phyloP scores from a whole-genome alignment of 2,888 invertebrate species.

The Eristalis arbustorum region DNA sequence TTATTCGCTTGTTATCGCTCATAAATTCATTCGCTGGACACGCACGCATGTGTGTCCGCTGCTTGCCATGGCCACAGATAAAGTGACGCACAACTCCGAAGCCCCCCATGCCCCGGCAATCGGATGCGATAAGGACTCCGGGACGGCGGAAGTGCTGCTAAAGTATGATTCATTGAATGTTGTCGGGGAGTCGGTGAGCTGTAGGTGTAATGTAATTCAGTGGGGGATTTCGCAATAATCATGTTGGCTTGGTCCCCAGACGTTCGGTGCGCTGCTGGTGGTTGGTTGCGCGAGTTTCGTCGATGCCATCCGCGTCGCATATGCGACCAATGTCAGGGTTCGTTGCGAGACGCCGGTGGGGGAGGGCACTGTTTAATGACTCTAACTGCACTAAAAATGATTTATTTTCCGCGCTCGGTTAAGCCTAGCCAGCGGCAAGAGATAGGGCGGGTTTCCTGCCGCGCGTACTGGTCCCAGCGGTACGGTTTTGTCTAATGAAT shows the following conservation, averaged over 20 bases:
- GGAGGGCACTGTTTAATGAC: neutral
- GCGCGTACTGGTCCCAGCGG: neutral
- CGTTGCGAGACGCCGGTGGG: neutral
- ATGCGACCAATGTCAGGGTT: conserved; percentile 50
- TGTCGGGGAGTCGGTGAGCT: neutral
- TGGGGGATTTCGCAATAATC: conserved; percentile 43
- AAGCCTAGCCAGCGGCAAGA: neutral
- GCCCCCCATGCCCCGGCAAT: neutral
- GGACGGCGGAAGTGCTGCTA: conserved; percentile 33
- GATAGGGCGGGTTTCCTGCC: neutral
- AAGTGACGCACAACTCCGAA: conserved; percentile 6
- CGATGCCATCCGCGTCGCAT: conserved; percentile 11
- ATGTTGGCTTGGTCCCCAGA: conserved; percentile 20
- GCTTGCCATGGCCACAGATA: conserved; percentile 17
- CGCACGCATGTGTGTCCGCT: neutral
- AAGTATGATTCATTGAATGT: conserved; percentile 56
- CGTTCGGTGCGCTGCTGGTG: conserved; percentile 8
- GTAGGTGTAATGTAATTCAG: conserved; percentile 35
- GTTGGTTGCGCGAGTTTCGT: conserved; percentile 46
- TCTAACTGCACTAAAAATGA: conserved; percentile 38
- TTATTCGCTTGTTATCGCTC: conserved; percentile 56
- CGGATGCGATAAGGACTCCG: conserved; percentile 57
- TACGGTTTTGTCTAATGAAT: neutral
- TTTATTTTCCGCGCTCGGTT: conserved; percentile 13
- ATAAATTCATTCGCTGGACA: conserved; percentile 46